These are phyloP conservation scores for Eilema griseolum DNA, from an alignment of 2,888 invertebrate genomes.

Conservation along the genomic window DNA sequence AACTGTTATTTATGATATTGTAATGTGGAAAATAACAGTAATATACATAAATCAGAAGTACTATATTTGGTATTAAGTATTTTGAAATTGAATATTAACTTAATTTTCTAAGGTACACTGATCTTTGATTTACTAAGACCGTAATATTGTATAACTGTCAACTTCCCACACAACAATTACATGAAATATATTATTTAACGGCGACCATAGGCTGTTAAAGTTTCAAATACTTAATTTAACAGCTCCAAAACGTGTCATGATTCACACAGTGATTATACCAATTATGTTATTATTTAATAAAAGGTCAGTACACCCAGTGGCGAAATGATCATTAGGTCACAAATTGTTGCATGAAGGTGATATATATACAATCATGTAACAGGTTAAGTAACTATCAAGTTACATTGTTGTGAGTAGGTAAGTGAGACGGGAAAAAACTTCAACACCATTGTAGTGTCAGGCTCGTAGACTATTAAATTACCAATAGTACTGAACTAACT, in stretches of 20 bases:
- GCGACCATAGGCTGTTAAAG: constrained; percentile 5
- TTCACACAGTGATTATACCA: constrained; percentile 13
- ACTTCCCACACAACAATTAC: constrained; percentile 19
- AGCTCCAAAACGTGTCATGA: constrained; percentile 3
- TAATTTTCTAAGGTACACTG: constrained; percentile 16
- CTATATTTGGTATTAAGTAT: neutral
- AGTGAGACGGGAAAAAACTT: constrained; percentile 18
- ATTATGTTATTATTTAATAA: constrained; percentile 16
- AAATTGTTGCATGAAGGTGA: constrained; percentile 17
- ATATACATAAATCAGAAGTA: neutral
- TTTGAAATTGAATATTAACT: constrained; percentile 7
- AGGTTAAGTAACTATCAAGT: constrained; percentile 22
- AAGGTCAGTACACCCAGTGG: constrained; percentile 18
- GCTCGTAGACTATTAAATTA: neutral
- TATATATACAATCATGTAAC: constrained; percentile 12
- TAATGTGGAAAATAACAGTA: neutral
- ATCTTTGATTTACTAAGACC: constrained; percentile 34
- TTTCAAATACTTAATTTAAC: constrained; percentile 11
- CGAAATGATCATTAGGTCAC: constrained; percentile 16
- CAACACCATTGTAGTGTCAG: constrained; percentile 18
- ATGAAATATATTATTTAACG: constrained; percentile 9
- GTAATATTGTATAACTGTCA: constrained; percentile 29
- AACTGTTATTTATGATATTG: neutral
- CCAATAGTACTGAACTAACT: neutral
- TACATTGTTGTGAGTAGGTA: constrained; percentile 17